A percentile compares a stretch with the other conserved stretches of the same genome.
Conservation (phyloP, 1,140 invertebrate genomes). For the Brachionus koreanus region DNA sequence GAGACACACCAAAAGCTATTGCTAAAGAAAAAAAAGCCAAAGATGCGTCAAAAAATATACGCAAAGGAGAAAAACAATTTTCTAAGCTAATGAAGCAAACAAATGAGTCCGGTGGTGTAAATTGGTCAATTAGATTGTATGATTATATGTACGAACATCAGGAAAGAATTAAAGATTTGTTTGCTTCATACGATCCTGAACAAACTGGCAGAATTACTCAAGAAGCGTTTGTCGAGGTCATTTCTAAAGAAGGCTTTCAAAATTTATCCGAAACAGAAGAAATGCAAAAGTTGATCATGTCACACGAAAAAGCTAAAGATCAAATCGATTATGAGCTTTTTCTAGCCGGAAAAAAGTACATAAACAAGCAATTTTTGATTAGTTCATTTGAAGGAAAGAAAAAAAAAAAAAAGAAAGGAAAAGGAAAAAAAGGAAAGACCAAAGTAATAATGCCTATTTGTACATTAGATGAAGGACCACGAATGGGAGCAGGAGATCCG, state of each 20-base stretch:
- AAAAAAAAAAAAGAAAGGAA: conserved; percentile 55
- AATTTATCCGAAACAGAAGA: conserved; percentile 51
- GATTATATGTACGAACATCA: conserved; percentile 54
- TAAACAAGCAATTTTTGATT: conserved; percentile 57
- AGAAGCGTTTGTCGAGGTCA: conserved; percentile 1
- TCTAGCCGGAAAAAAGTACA: conserved; percentile 56
- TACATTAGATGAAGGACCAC: conserved; percentile 50
- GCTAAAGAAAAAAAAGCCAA: conserved; percentile 58
- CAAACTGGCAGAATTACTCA: conserved; percentile 50
- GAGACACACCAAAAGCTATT: conserved; percentile 51
- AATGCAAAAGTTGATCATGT: conserved; percentile 49
- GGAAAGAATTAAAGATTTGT: conserved; percentile 50
- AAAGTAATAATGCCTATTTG: conserved; percentile 58
- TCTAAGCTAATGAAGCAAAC: conserved; percentile 54
- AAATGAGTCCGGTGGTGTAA: conserved; percentile 49
- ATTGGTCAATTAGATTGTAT: conserved; percentile 55
- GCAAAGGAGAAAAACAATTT: conserved; percentile 57
- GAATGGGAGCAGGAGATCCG: conserved; percentile 53
- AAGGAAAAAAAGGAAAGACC: conserved; percentile 53
- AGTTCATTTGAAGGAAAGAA: conserved; percentile 57
- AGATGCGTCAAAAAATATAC: conserved; percentile 55
- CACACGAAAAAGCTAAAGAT: conserved; percentile 52
- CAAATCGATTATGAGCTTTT: conserved; percentile 58
- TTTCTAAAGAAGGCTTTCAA: conserved; percentile 50
- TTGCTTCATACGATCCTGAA: conserved; percentile 53